Evolutionary conservation across 2,113 vertebrate genomes (phyloP).

Genomic region (Zosterops lateralis): DNA sequence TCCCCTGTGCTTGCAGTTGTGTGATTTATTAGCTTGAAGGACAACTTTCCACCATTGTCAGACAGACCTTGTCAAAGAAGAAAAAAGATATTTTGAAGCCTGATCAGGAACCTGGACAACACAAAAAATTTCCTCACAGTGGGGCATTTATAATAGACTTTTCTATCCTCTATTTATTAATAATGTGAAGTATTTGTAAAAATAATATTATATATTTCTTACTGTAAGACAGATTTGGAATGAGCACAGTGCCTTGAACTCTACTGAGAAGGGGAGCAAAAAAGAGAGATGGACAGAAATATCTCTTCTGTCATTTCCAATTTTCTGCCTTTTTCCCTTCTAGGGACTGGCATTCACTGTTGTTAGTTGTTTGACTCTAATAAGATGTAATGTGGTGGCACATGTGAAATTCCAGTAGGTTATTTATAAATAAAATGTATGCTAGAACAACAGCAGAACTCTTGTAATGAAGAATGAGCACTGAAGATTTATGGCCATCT

Average conservation of each 20-base stretch:
- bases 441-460: background rate
- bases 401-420: background rate
- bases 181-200: background rate
- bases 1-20: background rate
- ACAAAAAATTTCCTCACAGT: background rate
- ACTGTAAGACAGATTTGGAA: background rate
- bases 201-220: background rate
- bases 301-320: background rate
- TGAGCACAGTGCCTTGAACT: background rate
- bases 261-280: background rate
- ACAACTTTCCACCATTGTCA: background rate
- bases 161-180: background rate
- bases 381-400: background rate
- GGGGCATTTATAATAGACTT: background rate
- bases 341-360: background rate
- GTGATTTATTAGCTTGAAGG: slow-evolving; percentile 17
- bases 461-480: background rate
- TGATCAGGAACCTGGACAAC: background rate
- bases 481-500: background rate
- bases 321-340: background rate
- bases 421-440: background rate
- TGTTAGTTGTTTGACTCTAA: background rate
- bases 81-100: background rate
- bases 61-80: slow-evolving; percentile 1
- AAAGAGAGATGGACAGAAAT: background rate